These are phyloP conservation scores for Protonibea diacanthus DNA, from an alignment of 2,797 vertebrate species.

Conservation along the genomic window DNA sequence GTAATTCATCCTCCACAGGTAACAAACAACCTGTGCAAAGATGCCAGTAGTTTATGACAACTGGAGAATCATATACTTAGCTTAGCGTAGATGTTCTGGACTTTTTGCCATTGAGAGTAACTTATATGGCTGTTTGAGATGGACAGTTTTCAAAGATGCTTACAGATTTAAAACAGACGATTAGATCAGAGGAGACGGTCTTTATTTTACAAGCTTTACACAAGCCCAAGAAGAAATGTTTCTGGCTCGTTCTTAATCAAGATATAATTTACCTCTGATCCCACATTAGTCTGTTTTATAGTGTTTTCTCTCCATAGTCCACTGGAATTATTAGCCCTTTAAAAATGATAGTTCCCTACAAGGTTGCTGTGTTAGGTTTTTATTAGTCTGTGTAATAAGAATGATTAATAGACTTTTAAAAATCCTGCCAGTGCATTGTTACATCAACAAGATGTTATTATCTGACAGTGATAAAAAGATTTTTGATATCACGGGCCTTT, in stretches of 20 bases:
- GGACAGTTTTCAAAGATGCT: slow-evolving; percentile 21
- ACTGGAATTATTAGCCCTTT: slow-evolving; percentile 68
- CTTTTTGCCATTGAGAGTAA: slow-evolving; percentile 10
- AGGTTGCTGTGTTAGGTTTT: slow-evolving; percentile 55
- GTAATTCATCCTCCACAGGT: too few relatives aligned
- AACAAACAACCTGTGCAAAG: neutral
- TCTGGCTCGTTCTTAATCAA: slow-evolving; percentile 43
- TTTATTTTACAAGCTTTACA: slow-evolving; percentile 44
- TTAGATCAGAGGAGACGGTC: slow-evolving; percentile 20
- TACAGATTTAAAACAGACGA: slow-evolving; percentile 10
- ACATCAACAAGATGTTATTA: slow-evolving; percentile 34
- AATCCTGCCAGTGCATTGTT: slow-evolving; percentile 36
- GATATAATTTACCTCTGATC: slow-evolving; percentile 54
- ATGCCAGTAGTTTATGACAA: neutral
- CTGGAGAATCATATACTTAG: neutral
- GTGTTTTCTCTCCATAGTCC: slow-evolving; percentile 43
- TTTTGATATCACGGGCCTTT: slow-evolving; percentile 20
- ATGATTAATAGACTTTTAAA: slow-evolving; percentile 65
- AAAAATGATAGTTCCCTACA: slow-evolving; percentile 60
- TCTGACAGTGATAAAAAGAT: slow-evolving; percentile 18
- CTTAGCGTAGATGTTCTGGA: neutral
- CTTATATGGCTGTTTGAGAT: slow-evolving; percentile 17
- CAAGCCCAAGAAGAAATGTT: slow-evolving; percentile 11
- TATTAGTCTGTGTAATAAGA: slow-evolving; percentile 57
- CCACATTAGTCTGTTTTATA: slow-evolving; percentile 62